These are phyloP conservation scores for Diarsia rubi DNA, from an alignment of 2,888 invertebrate species.

Conservation along the genomic window DNA sequence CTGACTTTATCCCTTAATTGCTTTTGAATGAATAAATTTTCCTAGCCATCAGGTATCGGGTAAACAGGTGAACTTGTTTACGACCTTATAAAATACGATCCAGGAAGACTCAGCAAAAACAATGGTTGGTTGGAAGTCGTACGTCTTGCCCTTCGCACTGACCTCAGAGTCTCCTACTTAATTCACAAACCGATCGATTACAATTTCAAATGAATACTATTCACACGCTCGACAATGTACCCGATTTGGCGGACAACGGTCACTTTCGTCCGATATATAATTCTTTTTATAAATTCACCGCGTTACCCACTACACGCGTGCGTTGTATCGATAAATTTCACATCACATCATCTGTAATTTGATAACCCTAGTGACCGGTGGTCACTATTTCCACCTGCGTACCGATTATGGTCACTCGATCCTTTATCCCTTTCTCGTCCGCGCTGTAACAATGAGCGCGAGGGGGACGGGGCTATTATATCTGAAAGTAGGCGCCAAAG, in stretches of 20 bases:
- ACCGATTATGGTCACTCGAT: constrained; percentile 68
- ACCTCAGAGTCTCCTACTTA: constrained; percentile 75
- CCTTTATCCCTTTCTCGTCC: constrained; percentile 65
- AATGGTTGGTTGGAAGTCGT: constrained; percentile 57
- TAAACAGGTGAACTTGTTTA: constrained; percentile 55
- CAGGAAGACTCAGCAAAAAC: constrained; percentile 67
- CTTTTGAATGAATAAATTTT: constrained; percentile 44
- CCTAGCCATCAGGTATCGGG: constrained; percentile 36
- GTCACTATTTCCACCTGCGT: constrained; percentile 85
- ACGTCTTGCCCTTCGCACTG: constrained; percentile 78
- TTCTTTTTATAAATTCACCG: constrained; percentile 71
- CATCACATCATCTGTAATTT: constrained; percentile 82
- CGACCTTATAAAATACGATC: constrained; percentile 58
- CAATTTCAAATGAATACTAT: constrained; percentile 85
- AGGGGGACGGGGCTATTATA: constrained; percentile 66
- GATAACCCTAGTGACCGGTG: constrained; percentile 87
- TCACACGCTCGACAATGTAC: constrained; percentile 84
- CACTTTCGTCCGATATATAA: constrained; percentile 67
- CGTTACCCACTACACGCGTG: constrained; percentile 82
- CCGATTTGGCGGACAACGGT: constrained; percentile 78
- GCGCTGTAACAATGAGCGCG: constrained; percentile 27
- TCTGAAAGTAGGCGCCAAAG: constrained; percentile 73
- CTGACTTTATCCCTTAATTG: constrained; percentile 36
- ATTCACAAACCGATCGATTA: constrained; percentile 79
- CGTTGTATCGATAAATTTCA: constrained; percentile 82